Percentiles rank a stretch among this genome's conserved stretches.
Conservation (phyloP, 2,888 invertebrate genomes). For the Entomobrya multifasciata region DNA sequence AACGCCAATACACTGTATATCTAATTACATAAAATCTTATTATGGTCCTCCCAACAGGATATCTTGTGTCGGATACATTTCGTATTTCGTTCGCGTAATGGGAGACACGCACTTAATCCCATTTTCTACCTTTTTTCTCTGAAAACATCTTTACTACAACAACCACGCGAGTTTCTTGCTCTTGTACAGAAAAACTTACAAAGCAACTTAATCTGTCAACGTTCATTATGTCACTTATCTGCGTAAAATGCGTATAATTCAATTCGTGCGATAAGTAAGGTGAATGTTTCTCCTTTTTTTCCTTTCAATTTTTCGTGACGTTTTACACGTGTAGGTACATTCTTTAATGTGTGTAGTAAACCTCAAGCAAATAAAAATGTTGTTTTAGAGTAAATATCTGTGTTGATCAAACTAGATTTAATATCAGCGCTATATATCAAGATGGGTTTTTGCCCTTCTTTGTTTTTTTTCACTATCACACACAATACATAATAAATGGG, state of each 20-base stretch:
- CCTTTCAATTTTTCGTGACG: constrained; percentile 53
- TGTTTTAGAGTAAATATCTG: too few relatives aligned
- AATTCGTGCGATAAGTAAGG: neutral
- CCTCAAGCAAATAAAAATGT: too few relatives aligned
- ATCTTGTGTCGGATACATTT: constrained; percentile 56
- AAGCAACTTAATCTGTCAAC: constrained; percentile 67
- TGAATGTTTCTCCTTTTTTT: neutral
- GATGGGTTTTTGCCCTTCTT: too few relatives aligned
- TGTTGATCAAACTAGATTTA: too few relatives aligned
- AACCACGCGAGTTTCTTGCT: constrained; percentile 12
- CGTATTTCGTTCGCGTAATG: constrained; percentile 41
- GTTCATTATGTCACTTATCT: constrained; percentile 49
- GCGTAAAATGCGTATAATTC: constrained; percentile 66
- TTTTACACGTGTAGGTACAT: constrained; percentile 36
- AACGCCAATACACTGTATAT: constrained; percentile 57
- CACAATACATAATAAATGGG: too few relatives aligned
- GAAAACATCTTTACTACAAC: neutral
- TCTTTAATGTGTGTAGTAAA: constrained; percentile 19
- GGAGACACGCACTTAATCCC: constrained; percentile 40
- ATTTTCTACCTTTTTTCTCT: constrained; percentile 31
- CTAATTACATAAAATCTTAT: constrained; percentile 65
- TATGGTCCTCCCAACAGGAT: constrained; percentile 52
- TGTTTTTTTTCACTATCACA: too few relatives aligned
- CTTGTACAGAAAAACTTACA: neutral
- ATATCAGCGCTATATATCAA: too few relatives aligned